phyloP scores from a whole-genome alignment of 2,888 invertebrate genomes.

The Melipona bicolor region DNA sequence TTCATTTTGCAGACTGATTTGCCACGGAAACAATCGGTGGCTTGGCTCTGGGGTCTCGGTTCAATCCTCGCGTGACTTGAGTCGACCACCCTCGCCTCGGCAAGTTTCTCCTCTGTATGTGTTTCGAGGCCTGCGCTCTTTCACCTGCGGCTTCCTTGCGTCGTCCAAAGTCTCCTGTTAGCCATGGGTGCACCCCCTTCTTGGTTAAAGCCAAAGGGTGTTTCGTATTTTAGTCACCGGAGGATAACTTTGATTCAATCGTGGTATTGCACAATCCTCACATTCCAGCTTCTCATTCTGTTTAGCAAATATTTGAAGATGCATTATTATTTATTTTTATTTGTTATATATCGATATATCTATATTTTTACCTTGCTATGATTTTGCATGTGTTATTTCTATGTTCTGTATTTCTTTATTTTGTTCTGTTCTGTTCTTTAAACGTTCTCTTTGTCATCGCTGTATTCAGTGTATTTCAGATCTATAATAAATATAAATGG shows the following conservation, averaged over 20 bases:
- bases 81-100: constrained; percentile 54
- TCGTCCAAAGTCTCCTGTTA: constrained; percentile 4
- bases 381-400: no score
- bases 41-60: constrained; percentile 48
- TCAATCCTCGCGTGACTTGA: constrained; percentile 69
- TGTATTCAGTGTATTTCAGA: no score
- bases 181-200: background rate
- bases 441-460: no score
- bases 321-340: no score
- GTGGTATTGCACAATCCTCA: background rate
- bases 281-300: no score
- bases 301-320: no score
- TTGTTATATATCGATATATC: no score
- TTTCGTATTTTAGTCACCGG: background rate
- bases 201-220: background rate
- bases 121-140: constrained; percentile 69
- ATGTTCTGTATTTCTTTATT: no score
- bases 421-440: no score
- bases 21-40: constrained; percentile 72
- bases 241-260: background rate
- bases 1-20: constrained; percentile 78
- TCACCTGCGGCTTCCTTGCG: constrained; percentile 36
- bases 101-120: constrained; percentile 41
- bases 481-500: no score
- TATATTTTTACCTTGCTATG: no score